Conservation (phyloP, 2,888 invertebrate species). For the Molorchus minor region DNA sequence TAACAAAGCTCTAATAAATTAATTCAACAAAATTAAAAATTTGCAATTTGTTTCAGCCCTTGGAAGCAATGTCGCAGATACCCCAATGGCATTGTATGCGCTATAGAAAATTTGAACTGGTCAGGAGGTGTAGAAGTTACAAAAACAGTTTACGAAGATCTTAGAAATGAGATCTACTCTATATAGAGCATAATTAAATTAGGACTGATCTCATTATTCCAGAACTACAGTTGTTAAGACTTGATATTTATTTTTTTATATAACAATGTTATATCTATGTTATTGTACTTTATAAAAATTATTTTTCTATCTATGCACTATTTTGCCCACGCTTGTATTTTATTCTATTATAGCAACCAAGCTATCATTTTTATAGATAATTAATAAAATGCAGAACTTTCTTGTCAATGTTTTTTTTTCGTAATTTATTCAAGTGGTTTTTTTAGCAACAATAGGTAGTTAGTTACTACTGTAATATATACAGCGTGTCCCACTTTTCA, state of each 20-base stretch:
- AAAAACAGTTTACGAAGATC: slow-evolving; percentile 63
- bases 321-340: too few relatives aligned
- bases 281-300: not conserved
- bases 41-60: slow-evolving; percentile 64
- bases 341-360: too few relatives aligned
- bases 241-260: not conserved
- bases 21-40: not conserved
- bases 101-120: slow-evolving; percentile 80
- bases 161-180: slow-evolving; percentile 2
- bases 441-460: too few relatives aligned
- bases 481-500: too few relatives aligned
- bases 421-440: too few relatives aligned
- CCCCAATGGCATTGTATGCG: slow-evolving; percentile 88
- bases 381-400: too few relatives aligned
- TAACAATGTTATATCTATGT: slow-evolving; percentile 3
- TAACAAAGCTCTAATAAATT: too few relatives aligned
- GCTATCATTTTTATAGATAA: too few relatives aligned
- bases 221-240: not conserved
- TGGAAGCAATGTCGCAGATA: slow-evolving; percentile 78
- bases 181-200: not conserved
- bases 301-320: too few relatives aligned
- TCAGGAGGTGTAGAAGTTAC: slow-evolving; percentile 81
- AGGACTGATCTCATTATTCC: slow-evolving; percentile 15
- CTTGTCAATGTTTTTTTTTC: too few relatives aligned
- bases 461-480: too few relatives aligned